Conservation (phyloP, 1,140 invertebrate species). For the Papilio aristodemus region DNA sequence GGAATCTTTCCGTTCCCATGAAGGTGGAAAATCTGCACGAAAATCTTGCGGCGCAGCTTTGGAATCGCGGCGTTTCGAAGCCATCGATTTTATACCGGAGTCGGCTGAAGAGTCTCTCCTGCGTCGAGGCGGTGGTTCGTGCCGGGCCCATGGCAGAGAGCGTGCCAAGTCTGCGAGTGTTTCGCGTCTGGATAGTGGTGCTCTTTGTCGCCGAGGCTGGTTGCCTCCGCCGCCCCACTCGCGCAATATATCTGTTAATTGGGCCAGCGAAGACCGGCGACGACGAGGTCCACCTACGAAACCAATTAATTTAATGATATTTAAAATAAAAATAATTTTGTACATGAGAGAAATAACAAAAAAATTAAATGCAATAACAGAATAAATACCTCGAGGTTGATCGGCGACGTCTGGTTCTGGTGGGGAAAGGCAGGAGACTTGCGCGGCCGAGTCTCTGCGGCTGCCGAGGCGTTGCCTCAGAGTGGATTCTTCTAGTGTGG, state of each 20-base stretch:
- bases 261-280: conserved; percentile 90
- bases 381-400: conserved; percentile 64
- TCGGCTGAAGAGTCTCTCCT: conserved; percentile 90
- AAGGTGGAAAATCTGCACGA: conserved; percentile 85
- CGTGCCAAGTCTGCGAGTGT: conserved; percentile 90
- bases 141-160: conserved; percentile 87
- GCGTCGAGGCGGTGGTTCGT: conserved; percentile 82
- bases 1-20: conserved; percentile 85
- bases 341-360: too few relatives aligned
- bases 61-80: conserved; percentile 86
- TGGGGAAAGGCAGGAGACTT: conserved; percentile 91
- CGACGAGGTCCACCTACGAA: conserved; percentile 82
- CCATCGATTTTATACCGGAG: conserved; percentile 88
- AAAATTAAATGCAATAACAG: neutral
- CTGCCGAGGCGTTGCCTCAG: conserved; percentile 89
- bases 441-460: conserved; percentile 91
- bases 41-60: conserved; percentile 84
- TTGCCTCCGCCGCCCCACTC: conserved; percentile 89
- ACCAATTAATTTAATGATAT: conserved; percentile 32
- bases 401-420: conserved; percentile 86
- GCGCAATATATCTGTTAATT: conserved; percentile 91
- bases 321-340: neutral
- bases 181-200: conserved; percentile 89
- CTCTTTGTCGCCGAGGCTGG: conserved; percentile 82
- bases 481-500: conserved; percentile 91